Evolutionary conservation across 2,113 vertebrate species (phyloP), one percentile per base, ranked within the genome.

Genomic region (Cichladusa arquata): DNA sequence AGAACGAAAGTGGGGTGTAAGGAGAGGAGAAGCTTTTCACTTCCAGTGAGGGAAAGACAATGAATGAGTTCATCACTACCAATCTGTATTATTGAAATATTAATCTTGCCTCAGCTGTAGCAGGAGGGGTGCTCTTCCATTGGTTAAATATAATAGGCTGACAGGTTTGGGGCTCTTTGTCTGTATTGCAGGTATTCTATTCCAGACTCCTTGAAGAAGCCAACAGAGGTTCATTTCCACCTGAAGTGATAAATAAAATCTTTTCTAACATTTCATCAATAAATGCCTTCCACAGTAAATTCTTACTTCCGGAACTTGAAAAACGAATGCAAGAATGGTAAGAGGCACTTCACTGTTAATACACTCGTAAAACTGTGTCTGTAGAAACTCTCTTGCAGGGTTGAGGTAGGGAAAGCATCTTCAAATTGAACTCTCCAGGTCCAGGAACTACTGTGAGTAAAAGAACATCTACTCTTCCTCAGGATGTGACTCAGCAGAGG

Each of bases 191-290:
- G 99, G 98, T 98, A 13, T 99, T 99, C 97, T 99, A 98, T 83
- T 95, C 97, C 72, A 99, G 98, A 90, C 98, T 99, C 19, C 98
- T 98, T 85, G 99, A 99, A 96, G 99, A 99, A 98, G 99, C 99
- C 45, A 98, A 97, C 67, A 98, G 98, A 97, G 99, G 99, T 60
- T 99, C 98, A 1, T 99, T 99, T 97, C 99, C 99, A 36, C 97
- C 98, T 80, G 99, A 99, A 40, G 98, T 99, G 33, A 98, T 99
- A 95, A 99, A 99, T 97, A 99, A 99, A 98, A 99, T 99, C 42
- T 99, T 99, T 97, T 99, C 99, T 96, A 99, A 99, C 95, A 99
- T 99, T 97, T 98, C 98, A 29, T 99, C 99, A 53, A 99, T 99
- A 96, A 96, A 99, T 92, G 96, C 98, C 88, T 99, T 99, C 94